Base-by-base conservation (phyloP, 2,888 invertebrate genomes). In the Torymus auratus region DNA sequence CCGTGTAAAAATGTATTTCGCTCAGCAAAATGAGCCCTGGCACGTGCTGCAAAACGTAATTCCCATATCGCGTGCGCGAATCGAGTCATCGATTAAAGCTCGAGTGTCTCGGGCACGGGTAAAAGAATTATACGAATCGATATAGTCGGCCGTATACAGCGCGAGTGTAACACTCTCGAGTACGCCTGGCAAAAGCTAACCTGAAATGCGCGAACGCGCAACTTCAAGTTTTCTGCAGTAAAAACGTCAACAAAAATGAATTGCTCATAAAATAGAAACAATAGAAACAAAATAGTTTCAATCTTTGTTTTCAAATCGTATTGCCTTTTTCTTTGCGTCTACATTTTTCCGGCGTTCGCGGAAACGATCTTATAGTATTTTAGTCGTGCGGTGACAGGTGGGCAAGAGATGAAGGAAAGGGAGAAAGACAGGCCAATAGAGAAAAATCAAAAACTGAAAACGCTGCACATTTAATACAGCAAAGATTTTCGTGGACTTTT, bases 221-320 rank as follows among this genome's bases (percentile, higher is more conserved):
- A 82, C 72, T 82, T 78, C 65, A 61, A 64, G 64, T 73, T 56
- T 56, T 65, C 41, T n/a, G 77, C 80, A 81, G 77, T 86, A 85
- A 87, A 87, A 87, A 85, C 83, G 86, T 86, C 85, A 85, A 83
- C 82, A 85, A 82, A 85, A 88, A 88, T 87, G 86, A 87, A 88
- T 88, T 84, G 86, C 78, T 83, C 86, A 84, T 85, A 84, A 86
- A 83, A 82, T 70, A 76, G 85, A 84, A 86, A 86, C 86, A 87
- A 87, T 88, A 76, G 85, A 84, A 86, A 86, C 86, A 87, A 87
- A n/a, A n/a, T n/a, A n/a, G n/a, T n/a, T 88, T 4, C 64, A 13
- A 41, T 10, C 7, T 41, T 41, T 41, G 41, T 41, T 10, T 41
- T 7, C 7, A 10, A 10, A 41, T 41, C 1, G 41, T 41, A 41